Percentiles rank a stretch among this genome's conserved stretches.
phyloP scores from a whole-genome alignment of 2,113 vertebrate genomes.

The Sinocyclocheilus anophthalmus region DNA sequence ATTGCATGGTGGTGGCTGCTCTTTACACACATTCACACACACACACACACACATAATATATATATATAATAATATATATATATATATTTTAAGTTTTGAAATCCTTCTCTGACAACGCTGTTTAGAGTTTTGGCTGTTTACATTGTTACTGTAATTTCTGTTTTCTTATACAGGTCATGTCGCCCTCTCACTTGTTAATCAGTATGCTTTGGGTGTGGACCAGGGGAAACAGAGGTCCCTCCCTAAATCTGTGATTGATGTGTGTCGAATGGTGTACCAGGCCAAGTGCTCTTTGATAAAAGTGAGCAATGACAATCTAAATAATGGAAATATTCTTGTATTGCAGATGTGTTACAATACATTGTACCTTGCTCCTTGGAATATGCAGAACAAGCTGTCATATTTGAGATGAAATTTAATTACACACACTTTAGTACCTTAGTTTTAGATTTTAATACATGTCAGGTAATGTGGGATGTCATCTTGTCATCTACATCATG shows the following conservation, averaged over 20 bases:
- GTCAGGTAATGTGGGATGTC: too few species aligned
- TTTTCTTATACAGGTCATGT: constrained; percentile 81
- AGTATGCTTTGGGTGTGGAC: constrained; percentile 88
- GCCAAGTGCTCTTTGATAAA: constrained; percentile 98
- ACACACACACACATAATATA: too few species aligned
- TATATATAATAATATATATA: too few species aligned
- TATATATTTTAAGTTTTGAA: not conserved
- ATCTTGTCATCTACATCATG: too few species aligned
- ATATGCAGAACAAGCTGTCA: too few species aligned
- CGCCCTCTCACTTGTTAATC: constrained; percentile 91
- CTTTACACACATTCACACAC: too few species aligned
- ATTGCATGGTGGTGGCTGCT: not conserved
- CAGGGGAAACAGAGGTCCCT: constrained; percentile 91
- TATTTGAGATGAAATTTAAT: too few species aligned
- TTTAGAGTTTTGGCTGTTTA: too few species aligned
- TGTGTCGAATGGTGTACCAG: constrained; percentile 97
- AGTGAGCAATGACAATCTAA: constrained; percentile 69
- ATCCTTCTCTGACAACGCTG: not conserved
- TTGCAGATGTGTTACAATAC: too few species aligned
- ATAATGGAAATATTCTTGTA: not conserved
- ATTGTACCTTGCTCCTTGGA: too few species aligned
- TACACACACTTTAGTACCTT: too few species aligned
- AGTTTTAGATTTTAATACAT: too few species aligned
- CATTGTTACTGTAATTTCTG: not conserved
- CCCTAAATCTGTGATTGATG: constrained; percentile 95